These are phyloP conservation scores for Leptopilina drosophilae DNA, from an alignment of 2,888 invertebrate species.

Conservation along the genomic window DNA sequence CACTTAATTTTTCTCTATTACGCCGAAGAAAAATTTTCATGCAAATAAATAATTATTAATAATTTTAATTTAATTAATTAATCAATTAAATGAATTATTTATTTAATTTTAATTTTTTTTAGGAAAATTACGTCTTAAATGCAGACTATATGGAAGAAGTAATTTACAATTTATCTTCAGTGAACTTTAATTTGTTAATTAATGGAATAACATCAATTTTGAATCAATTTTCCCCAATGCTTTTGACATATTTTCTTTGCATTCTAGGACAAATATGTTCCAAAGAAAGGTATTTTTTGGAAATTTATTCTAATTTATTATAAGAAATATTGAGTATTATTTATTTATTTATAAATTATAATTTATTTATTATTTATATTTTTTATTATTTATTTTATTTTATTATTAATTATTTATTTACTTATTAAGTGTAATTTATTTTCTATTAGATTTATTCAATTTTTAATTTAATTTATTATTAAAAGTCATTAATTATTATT, in stretches of 20 bases:
- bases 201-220: conserved; percentile 84
- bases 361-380: too few species aligned
- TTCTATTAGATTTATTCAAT: background rate
- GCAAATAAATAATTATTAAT: too few species aligned
- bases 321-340: background rate
- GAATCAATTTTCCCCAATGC: conserved; percentile 88
- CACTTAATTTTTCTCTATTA: background rate
- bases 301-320: background rate
- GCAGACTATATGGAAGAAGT: conserved; percentile 4
- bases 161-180: conserved; percentile 91
- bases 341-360: too few species aligned
- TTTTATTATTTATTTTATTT: background rate
- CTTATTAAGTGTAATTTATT: too few species aligned
- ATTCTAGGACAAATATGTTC: conserved; percentile 68
- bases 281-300: conserved; percentile 15
- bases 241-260: conserved; percentile 82
- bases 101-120: background rate
- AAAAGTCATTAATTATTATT: too few species aligned
- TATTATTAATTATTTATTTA: too few species aligned
- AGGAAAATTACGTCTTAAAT: conserved; percentile 12
- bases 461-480: too few species aligned
- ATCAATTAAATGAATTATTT: too few species aligned
- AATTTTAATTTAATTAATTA: too few species aligned
- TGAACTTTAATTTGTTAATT: conserved; percentile 87
- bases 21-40: background rate